Percentiles rank a stretch among this genome's conserved stretches.
phyloP scores from a whole-genome alignment of 1,140 invertebrate genomes.

The Hycleus cichorii region DNA sequence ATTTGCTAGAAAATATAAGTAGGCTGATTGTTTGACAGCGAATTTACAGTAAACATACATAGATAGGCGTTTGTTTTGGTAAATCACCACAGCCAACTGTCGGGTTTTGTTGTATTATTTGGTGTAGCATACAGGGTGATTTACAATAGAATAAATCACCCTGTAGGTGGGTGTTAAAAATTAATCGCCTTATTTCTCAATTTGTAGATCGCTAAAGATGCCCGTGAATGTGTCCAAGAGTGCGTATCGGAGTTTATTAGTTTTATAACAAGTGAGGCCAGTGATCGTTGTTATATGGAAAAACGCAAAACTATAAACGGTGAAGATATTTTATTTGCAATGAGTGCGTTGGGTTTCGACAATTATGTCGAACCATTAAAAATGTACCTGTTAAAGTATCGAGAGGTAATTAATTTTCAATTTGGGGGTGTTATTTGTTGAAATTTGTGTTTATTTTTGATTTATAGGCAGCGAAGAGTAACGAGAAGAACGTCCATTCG shows the following conservation, averaged over 20 bases:
- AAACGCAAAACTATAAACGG: constrained; percentile 99
- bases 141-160: no score
- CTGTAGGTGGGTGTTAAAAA: neutral
- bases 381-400: constrained; percentile 93
- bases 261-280: constrained; percentile 98
- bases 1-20: no score
- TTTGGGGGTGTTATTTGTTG: neutral
- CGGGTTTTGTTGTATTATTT: no score
- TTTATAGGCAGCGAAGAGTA: constrained; percentile 36
- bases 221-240: constrained; percentile 98
- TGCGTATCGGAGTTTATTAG: constrained; percentile 99
- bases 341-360: constrained; percentile 95
- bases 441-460: neutral
- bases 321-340: constrained; percentile 95
- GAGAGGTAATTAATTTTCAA: constrained; percentile 56
- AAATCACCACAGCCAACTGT: no score
- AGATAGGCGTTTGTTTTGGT: no score
- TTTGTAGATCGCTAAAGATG: constrained; percentile 94
- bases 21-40: no score
- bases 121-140: no score
- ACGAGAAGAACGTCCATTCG: constrained; percentile 34
- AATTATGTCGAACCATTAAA: constrained; percentile 97
- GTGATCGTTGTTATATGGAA: constrained; percentile 93
- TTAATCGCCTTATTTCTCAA: neutral
- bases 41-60: no score